These are phyloP conservation scores for Sparidentex hasta DNA, from an alignment of 2,797 vertebrate species.

Conservation along the genomic window DNA sequence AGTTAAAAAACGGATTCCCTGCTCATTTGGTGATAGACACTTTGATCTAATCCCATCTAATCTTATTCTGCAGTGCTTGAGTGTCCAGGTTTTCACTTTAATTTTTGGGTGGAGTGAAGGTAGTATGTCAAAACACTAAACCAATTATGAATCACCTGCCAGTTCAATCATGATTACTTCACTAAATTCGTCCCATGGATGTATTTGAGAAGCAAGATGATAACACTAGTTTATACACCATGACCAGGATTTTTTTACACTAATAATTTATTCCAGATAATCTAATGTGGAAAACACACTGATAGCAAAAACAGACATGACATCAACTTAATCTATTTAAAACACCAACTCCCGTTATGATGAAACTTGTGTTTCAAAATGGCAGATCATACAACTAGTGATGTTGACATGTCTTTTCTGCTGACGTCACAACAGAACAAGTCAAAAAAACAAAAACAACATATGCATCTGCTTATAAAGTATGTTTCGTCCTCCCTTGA, in stretches of 20 bases:
- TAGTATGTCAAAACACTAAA: constrained; percentile 3
- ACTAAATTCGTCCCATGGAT: background rate
- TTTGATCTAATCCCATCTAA: background rate
- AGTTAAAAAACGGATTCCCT: background rate
- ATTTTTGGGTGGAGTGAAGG: background rate
- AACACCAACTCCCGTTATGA: background rate
- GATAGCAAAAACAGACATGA: background rate
- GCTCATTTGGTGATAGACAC: background rate
- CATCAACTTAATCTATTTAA: background rate
- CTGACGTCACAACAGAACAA: background rate
- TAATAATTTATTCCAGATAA: background rate
- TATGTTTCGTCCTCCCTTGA: background rate
- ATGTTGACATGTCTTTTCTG: background rate
- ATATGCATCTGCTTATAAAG: no score
- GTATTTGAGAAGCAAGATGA: background rate
- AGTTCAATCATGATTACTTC: background rate
- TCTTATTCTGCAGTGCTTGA: background rate
- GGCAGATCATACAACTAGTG: background rate
- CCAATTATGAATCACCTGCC: background rate
- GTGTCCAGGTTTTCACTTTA: background rate
- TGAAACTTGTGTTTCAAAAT: background rate
- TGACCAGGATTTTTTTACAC: background rate
- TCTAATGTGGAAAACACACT: background rate
- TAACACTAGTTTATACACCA: background rate
- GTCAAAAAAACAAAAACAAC: no score